phyloP scores from a whole-genome alignment of 2,888 invertebrate species.

The Drosophila merina region DNA sequence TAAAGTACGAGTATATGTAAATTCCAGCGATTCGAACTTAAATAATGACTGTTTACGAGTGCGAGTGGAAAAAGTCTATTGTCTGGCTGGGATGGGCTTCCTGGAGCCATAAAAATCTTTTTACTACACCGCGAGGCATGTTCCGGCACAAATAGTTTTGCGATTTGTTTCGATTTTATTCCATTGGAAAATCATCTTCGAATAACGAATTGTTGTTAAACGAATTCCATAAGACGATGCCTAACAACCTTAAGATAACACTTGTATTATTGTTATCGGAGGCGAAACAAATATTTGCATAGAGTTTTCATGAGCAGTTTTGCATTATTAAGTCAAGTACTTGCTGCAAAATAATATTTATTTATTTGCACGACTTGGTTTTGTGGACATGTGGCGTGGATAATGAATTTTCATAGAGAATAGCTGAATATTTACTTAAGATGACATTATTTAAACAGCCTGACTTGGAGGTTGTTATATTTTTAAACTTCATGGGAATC shows the following conservation, averaged over 20 bases:
- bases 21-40: conserved; percentile 16
- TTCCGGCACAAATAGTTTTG: conserved; percentile 17
- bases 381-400: conserved; percentile 5
- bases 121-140: not conserved
- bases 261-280: not conserved
- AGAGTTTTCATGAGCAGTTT: conserved; percentile 3
- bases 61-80: not conserved
- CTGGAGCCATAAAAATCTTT: conserved; percentile 9
- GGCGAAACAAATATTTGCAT: conserved; percentile 4
- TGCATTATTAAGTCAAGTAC: conserved; percentile 21
- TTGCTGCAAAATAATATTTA: conserved; percentile 5
- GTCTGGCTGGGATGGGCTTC: conserved; percentile 5
- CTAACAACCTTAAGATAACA: not conserved
- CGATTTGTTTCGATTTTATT: conserved; percentile 4
- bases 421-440: too few relatives aligned
- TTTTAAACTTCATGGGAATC: not conserved
- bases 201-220: not conserved
- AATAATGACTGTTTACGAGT: conserved; percentile 31
- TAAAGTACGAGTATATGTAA: not conserved
- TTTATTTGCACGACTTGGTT: conserved; percentile 28
- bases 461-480: not conserved
- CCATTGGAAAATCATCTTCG: not conserved
- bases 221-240: conserved; percentile 8
- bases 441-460: not conserved
- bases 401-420: not conserved